phyloP scores from a whole-genome alignment of 2,797 vertebrate species.

The Lithobates sylvaticus region DNA sequence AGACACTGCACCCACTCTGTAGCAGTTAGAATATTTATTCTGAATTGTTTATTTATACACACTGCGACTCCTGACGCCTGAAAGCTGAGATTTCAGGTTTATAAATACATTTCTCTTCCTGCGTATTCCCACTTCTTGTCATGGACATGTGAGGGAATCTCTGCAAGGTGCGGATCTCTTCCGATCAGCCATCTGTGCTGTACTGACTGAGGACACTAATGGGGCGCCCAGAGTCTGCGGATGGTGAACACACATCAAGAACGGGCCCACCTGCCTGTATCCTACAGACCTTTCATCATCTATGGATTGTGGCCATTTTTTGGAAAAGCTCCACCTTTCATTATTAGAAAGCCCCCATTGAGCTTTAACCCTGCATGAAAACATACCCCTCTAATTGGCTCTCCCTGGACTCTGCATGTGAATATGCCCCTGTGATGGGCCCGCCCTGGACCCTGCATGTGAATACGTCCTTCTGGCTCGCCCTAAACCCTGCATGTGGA shows the following conservation, averaged over 20 bases:
- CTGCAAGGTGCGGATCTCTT: constrained; percentile 1
- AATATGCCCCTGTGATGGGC: too few species aligned
- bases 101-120: constrained; percentile 46
- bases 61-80: neutral
- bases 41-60: constrained; percentile 1
- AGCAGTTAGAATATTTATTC: too few species aligned
- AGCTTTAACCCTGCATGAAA: too few species aligned
- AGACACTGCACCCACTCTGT: too few species aligned
- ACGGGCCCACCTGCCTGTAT: too few species aligned
- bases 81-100: constrained; percentile 41
- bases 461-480: neutral
- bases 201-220: neutral
- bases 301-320: too few species aligned
- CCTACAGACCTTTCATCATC: too few species aligned
- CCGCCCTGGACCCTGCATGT: neutral
- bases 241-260: too few species aligned
- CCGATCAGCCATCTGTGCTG: neutral
- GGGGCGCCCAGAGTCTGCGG: too few species aligned
- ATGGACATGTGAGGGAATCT: neutral
- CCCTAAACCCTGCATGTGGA: neutral
- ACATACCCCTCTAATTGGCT: neutral
- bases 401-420: neutral
- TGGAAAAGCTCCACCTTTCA: too few species aligned
- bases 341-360: too few species aligned
- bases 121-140: constrained; percentile 7